Evolutionary conservation across 1,140 invertebrate genomes (phyloP), one percentile per base, ranked within the genome.

Genomic region (Acromyrmex heyeri): DNA sequence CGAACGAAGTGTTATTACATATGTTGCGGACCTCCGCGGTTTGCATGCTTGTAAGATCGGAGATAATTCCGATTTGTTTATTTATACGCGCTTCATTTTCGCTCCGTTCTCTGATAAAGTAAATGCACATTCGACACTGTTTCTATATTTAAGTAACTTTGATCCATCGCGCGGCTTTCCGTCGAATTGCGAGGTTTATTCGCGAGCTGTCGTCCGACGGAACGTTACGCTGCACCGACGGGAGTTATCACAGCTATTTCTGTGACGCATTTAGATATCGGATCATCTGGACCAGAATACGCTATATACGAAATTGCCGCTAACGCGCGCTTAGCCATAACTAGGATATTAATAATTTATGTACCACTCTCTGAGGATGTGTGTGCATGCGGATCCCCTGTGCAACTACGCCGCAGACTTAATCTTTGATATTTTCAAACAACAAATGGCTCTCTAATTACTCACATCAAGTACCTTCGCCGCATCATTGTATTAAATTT

Each of bases 281-380:
- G 18, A 72, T 82, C 55, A 72, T 59, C 53, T 38, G 24, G 53
- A 72, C 21, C 65, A 59, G 53, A 82, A 72, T 81, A 81, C 16
- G 65, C 50, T 24, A n/a, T n/a, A n/a, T n/a, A 57, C 50, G 55
- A 82, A 82, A 82, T 82, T 82, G 67, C 65, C 18, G 21, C 21
- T 72, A 82, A 82, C 34, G 30, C 34, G 53, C 34, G 65, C 64
- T 81, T 70, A 57, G 18, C 38, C 30, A 24, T 82, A 72, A 81
- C 65, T 81, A 57, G 78, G 34, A 59, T 82, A 72, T 70, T 82
- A 82, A 82, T 72, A 82, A 82, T 44, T 72, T 72, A 82, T 18
- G 7, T 14, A 34, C 21, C 50, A 14, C 50, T 82, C 50, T 72
- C 65, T 6, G 50, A 72, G 53, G 65, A 70, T 38, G 65, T 24